Conservation (phyloP, 2,113 vertebrate species). For the Ictalurus punctatus region DNA sequence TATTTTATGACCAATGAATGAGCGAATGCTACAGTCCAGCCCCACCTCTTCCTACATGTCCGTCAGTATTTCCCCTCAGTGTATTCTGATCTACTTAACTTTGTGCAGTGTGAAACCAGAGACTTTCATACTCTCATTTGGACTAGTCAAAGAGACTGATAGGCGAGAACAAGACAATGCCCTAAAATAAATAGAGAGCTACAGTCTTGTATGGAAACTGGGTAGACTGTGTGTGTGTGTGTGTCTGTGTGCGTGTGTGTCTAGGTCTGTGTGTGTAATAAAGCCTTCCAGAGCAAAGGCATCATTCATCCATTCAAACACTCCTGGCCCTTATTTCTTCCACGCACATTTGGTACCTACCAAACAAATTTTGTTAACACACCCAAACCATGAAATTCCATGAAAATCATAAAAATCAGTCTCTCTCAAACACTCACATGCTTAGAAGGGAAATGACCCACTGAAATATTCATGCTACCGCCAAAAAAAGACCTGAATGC, state of each 20-base stretch:
- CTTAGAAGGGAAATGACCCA: conserved; percentile 42
- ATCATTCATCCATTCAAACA: background rate
- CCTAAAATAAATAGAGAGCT: background rate
- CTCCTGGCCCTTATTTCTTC: background rate
- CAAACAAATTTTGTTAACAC: conserved; percentile 19
- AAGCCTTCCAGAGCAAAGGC: conserved; percentile 12
- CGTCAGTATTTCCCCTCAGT: background rate
- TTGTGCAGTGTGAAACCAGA: background rate
- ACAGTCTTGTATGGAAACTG: background rate
- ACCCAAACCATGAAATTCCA: conserved; percentile 13
- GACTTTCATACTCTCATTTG: background rate
- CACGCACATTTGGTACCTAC: background rate
- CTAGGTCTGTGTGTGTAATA: background rate
- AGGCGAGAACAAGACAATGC: background rate
- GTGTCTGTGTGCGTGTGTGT: conserved; percentile 7
- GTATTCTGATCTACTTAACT: background rate
- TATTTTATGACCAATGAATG: background rate
- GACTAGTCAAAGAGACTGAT: background rate
- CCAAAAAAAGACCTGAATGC: conserved; percentile 51
- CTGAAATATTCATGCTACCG: conserved; percentile 53
- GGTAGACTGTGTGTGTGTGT: background rate
- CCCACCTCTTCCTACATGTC: background rate
- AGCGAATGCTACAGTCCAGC: background rate
- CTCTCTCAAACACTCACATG: conserved; percentile 8
- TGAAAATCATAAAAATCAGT: background rate